Conservation (phyloP, 2,797 vertebrate species). For the Tenualosa thibaudeaui region DNA sequence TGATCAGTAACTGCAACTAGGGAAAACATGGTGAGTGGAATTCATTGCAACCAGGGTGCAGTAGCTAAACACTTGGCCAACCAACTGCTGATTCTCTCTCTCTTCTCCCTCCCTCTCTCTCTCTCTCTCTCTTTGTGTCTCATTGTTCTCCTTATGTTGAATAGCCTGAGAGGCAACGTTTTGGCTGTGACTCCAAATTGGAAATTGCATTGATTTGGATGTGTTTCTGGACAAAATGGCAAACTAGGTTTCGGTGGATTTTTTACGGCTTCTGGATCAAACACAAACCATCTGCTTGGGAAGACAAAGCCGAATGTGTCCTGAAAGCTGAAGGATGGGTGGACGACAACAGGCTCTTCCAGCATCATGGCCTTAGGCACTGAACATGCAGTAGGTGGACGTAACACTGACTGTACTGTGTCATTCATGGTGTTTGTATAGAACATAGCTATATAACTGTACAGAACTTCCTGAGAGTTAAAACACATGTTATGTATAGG, state of each 20-base stretch:
- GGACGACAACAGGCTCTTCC: not conserved
- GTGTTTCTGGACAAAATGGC: conserved; percentile 36
- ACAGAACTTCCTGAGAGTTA: not conserved
- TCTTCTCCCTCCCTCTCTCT: not conserved
- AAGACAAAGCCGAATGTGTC: conserved; percentile 27
- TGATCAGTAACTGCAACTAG: not conserved
- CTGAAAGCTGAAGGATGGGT: conserved; percentile 25
- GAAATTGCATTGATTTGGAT: conserved; percentile 43
- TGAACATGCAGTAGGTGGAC: not conserved
- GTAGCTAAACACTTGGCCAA: not conserved
- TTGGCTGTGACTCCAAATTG: conserved; percentile 32
- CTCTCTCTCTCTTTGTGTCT: not conserved
- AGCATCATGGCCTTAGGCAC: not conserved
- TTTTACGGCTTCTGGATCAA: conserved; percentile 42
- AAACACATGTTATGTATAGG: not conserved
- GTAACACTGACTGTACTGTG: not conserved
- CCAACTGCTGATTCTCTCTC: not conserved
- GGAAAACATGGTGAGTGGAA: not conserved
- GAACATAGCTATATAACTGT: not conserved
- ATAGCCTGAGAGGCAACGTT: not conserved
- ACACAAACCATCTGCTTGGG: conserved; percentile 42
- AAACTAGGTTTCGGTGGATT: conserved; percentile 38
- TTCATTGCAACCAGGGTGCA: not conserved
- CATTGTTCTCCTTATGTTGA: not conserved
- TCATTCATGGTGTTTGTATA: not conserved